Evolutionary conservation across 2,797 vertebrate species (phyloP).

Genomic region (Danio jaintianensis): DNA sequence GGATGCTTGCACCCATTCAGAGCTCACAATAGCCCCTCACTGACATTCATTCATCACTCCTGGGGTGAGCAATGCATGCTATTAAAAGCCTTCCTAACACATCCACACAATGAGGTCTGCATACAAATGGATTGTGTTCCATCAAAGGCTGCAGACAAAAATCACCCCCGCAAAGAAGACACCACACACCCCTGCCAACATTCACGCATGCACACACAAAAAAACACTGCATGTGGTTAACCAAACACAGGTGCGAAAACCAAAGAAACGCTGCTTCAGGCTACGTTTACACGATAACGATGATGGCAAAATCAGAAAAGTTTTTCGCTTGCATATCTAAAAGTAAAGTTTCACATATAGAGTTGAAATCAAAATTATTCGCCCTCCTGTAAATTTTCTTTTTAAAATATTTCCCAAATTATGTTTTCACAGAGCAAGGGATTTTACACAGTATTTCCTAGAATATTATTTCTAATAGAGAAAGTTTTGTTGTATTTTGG

Average conservation of each 20-base stretch:
- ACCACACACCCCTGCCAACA: conserved; percentile 37
- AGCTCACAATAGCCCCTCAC: conserved; percentile 65
- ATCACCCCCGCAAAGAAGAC: conserved; percentile 22
- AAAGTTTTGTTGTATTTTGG: no score
- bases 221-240: conserved; percentile 5
- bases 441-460: no score
- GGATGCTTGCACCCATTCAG: conserved; percentile 62
- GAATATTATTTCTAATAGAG: no score
- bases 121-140: conserved; percentile 64
- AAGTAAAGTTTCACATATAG: no score
- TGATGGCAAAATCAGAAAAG: no score
- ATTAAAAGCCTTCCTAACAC: conserved; percentile 59
- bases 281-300: neutral
- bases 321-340: neutral
- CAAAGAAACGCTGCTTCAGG: neutral
- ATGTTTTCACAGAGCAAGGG: no score
- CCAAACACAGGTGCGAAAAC: conserved; percentile 12
- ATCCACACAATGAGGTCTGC: conserved; percentile 59
- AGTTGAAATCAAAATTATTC: no score
- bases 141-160: conserved; percentile 50
- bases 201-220: conserved; percentile 1
- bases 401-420: no score
- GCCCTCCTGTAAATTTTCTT: no score
- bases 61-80: conserved; percentile 42
- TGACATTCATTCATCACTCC: conserved; percentile 64